Conservation (phyloP, 2,888 invertebrate genomes). For the Lypha dubia region DNA sequence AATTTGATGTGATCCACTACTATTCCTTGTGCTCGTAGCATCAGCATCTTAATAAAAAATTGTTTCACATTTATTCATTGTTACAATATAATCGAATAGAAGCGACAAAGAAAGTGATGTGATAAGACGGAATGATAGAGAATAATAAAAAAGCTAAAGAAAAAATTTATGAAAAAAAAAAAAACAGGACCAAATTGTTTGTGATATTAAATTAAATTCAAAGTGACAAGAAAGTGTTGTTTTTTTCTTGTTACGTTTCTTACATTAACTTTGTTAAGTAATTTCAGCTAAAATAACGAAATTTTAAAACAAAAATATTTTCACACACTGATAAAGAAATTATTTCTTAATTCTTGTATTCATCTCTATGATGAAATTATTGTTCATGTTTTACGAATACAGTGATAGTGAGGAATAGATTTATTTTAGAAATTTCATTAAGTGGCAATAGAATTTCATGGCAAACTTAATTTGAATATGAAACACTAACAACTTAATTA, state of each 20-base stretch:
- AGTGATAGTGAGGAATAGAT: not conserved
- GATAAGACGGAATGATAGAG: not conserved
- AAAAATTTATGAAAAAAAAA: not conserved
- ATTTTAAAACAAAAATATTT: not conserved
- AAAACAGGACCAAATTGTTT: conserved; percentile 10
- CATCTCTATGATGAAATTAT: not conserved
- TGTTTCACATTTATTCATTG: conserved; percentile 18
- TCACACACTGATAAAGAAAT: not conserved
- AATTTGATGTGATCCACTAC: conserved; percentile 78
- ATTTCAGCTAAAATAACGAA: conserved; percentile 6
- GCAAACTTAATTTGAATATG: not conserved
- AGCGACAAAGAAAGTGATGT: not conserved
- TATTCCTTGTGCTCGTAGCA: conserved; percentile 1
- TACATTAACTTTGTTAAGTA: not conserved
- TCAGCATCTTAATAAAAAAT: conserved; percentile 21
- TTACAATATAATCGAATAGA: conserved; percentile 48
- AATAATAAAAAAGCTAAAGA: conserved; percentile 7
- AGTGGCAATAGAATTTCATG: not conserved
- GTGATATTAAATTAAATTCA: conserved; percentile 24
- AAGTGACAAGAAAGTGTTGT: conserved; percentile 30
- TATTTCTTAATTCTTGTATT: not conserved
- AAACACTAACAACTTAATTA: no score
- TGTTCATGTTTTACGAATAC: not conserved
- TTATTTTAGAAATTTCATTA: not conserved
- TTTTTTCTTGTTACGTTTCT: not conserved